Conservation (phyloP, 2,888 invertebrate species). For the Apamea epomidion region DNA sequence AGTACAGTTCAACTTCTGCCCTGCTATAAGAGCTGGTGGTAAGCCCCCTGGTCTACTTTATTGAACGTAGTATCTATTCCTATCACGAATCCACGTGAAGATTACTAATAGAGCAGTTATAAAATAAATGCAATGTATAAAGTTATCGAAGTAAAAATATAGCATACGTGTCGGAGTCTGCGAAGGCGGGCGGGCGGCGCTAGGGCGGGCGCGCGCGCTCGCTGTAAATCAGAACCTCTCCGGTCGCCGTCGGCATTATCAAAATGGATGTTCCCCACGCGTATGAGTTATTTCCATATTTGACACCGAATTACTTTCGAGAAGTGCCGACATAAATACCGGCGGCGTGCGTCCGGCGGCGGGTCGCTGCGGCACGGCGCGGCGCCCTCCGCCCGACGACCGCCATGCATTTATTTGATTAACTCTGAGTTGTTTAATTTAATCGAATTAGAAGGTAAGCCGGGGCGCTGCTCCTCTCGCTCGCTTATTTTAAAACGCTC, state of each 20-base stretch:
- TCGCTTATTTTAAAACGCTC: constrained; percentile 89
- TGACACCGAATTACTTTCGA: constrained; percentile 91
- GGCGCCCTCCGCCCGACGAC: constrained; percentile 75
- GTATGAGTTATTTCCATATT: constrained; percentile 91
- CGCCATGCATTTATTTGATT: constrained; percentile 90
- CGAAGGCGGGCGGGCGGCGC: constrained; percentile 61
- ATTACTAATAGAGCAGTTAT: neutral
- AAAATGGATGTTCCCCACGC: constrained; percentile 89
- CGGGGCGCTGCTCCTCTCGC: constrained; percentile 76
- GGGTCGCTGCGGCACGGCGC: constrained; percentile 59
- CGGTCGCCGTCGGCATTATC: constrained; percentile 89
- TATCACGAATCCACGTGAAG: neutral
- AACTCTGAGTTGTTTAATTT: constrained; percentile 91
- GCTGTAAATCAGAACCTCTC: constrained; percentile 87
- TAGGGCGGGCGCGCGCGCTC: constrained; percentile 71
- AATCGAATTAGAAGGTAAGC: constrained; percentile 90
- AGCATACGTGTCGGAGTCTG: constrained; percentile 40
- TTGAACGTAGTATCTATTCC: neutral
- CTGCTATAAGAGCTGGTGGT: too few relatives aligned
- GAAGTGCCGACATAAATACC: constrained; percentile 90
- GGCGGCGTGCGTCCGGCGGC: constrained; percentile 73
- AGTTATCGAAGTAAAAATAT: constrained; percentile 28
- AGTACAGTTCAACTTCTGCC: too few relatives aligned
- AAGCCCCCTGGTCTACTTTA: neutral
- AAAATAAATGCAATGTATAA: constrained; percentile 19